These are phyloP conservation scores for Euura saliciscinereae DNA, from an alignment of 1,140 invertebrate genomes.

Conservation along the genomic window DNA sequence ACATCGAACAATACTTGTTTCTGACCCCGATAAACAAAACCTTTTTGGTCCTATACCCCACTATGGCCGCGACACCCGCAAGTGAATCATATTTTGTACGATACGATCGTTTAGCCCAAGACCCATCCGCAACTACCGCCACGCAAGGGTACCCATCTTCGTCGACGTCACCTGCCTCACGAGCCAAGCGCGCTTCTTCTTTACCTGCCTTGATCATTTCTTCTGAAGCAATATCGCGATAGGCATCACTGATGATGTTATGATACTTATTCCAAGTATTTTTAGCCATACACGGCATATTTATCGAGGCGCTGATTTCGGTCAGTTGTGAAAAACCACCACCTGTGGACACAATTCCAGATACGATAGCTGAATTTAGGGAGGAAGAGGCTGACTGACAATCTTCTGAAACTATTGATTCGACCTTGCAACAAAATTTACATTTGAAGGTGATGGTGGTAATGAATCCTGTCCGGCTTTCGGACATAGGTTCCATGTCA, in stretches of 20 bases:
- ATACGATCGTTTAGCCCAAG: slow-evolving; percentile 45
- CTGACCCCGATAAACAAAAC: slow-evolving; percentile 46
- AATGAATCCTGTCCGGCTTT: slow-evolving; percentile 18
- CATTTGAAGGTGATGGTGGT: slow-evolving; percentile 19
- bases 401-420: slow-evolving; percentile 8
- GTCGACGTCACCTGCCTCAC: slow-evolving; percentile 35
- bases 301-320: slow-evolving; percentile 20
- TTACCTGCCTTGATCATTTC: slow-evolving; percentile 37
- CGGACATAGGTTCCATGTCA: slow-evolving; percentile 9
- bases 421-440: slow-evolving; percentile 19
- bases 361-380: slow-evolving; percentile 21
- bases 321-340: slow-evolving; percentile 19
- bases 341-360: slow-evolving; percentile 21
- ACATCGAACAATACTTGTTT: slow-evolving; percentile 47
- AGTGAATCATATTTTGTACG: slow-evolving; percentile 38
- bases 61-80: slow-evolving; percentile 41
- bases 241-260: slow-evolving; percentile 23
- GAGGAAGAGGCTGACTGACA: slow-evolving; percentile 11
- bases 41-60: slow-evolving; percentile 40
- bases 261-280: slow-evolving; percentile 26
- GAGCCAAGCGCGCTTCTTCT: slow-evolving; percentile 38
- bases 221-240: slow-evolving; percentile 23
- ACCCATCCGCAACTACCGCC: slow-evolving; percentile 43
- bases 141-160: slow-evolving; percentile 42
- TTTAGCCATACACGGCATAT: slow-evolving; percentile 29